Base-by-base conservation (phyloP, 2,113 vertebrate genomes). In the Labrus mixtus region DNA sequence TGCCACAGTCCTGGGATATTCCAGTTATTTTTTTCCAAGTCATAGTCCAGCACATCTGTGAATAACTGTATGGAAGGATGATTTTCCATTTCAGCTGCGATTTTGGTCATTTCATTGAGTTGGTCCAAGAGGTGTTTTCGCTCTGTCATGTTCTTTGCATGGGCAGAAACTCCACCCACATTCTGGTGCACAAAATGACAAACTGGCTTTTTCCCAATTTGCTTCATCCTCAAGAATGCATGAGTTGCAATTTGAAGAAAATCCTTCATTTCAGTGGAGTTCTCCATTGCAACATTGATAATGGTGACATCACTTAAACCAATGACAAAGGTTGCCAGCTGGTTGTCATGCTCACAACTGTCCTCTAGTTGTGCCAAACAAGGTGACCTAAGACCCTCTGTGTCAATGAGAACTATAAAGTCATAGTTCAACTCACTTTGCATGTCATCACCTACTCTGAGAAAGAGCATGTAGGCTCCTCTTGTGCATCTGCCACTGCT, bases 131-230 rank as follows among this genome's bases (percentile, higher is more conserved):
- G 57, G 41, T 71, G 78, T 53, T 89, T 85, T 73, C 89, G 79
- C 3, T 95, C 94, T 19, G 82, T 74, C 0, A 65, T 80, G 59
- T 19, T 93, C 17, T 90, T 93, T 1, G 76, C 62, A 17, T 94
- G 50, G 25, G 84, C 92, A 8, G 94, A 87, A 12, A 87, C 74
- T 17, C 86, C 94, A 4, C 74, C 87, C 46, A 95, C 91, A 59
- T 92, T 95, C 70, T 96, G 95, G 46, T 94, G 92, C 0, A 96
- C 92, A 75, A 96, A 95, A 72, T 95, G 93, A 65, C 92, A 95
- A 63, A 83, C 87, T 48, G 94, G 88, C 67, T 89, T 89, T 45
- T 94, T 94, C 0, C 94, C 94, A 0, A 88, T 76, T 54, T 92
- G 0, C 43, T 73, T 91, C 89, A 92, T 93, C 25, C 91, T 85